These are phyloP conservation scores for Notodonta dromedarius DNA, from an alignment of 2,888 invertebrate genomes.

Conservation along the genomic window DNA sequence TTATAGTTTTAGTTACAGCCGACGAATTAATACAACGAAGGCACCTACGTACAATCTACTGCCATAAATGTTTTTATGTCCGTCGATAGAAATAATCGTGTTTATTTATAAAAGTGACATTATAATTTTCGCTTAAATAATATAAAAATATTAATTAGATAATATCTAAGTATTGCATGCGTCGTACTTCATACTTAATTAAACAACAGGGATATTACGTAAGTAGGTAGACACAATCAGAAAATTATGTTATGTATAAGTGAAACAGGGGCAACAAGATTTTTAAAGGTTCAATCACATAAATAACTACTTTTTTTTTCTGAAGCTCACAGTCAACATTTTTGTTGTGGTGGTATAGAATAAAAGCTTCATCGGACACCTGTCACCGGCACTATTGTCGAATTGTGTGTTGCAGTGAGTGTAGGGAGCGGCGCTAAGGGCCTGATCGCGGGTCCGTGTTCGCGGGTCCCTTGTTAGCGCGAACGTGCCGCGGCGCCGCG, in stretches of 20 bases:
- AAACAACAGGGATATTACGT: no score
- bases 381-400: slow-evolving; percentile 74
- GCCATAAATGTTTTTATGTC: slow-evolving; percentile 69
- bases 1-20: slow-evolving; percentile 77
- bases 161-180: no score
- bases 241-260: no score
- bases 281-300: no score
- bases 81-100: slow-evolving; percentile 18
- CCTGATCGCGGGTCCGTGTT: slow-evolving; percentile 57
- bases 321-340: slow-evolving; percentile 19
- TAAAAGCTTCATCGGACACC: slow-evolving; percentile 62
- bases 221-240: no score
- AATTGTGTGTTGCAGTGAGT: slow-evolving; percentile 53
- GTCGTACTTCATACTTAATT: no score
- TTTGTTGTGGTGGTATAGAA: slow-evolving; percentile 36
- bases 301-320: slow-evolving; percentile 8
- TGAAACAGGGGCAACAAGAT: no score
- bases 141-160: no score
- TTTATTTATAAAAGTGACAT: slow-evolving; percentile 4
- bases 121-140: not conserved
- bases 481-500: slow-evolving; percentile 79
- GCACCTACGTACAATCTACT: slow-evolving; percentile 51
- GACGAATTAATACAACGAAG: slow-evolving; percentile 77
- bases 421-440: slow-evolving; percentile 61
- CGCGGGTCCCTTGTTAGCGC: slow-evolving; percentile 75